Base-by-base conservation (phyloP, 2,113 vertebrate genomes). In the Lophotis ruficrista region DNA sequence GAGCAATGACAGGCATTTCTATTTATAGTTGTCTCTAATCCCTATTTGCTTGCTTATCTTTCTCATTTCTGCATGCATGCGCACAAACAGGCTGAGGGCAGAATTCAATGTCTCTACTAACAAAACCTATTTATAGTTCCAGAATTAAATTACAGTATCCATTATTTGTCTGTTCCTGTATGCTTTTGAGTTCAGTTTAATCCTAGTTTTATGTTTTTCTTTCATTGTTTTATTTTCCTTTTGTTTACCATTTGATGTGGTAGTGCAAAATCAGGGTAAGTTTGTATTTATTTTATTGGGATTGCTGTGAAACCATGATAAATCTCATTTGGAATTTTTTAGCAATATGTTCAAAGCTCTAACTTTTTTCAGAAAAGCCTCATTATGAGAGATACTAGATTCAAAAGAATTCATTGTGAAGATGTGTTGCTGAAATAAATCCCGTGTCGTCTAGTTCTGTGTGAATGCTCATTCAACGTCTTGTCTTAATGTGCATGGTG, bases 241-340 rank as follows among this genome's bases (percentile, higher is more conserved):
- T 95, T 90, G 69, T 97, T 96, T 96, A 96, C 86, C 95, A 45
- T 98, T 98, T 98, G 96, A 97, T 98, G 91, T 97, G 90, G 51
- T 98, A 99, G 99, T 98, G 98, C 98, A 97, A 98, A 98, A 98
- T 98, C 98, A 58, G 99, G 99, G 99, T 99, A 99, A 99, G 99
- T 99, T 89, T 85, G 37, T 95, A 83, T 95, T 81, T 96, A 56
- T 66, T 76, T 82, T 83, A 25, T 84, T 60, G 88, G 95, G 66
- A 78, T 77, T 91, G 47, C 58, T 85, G 83, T 95, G 58, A 31
- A 62, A 81, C 43, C 61, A 50, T 68, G 50, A 60, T 45, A 37
- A 43, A 54, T 75, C 16, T 56, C 12, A 1, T 60, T 81, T 90
- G 57, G 69, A 79, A 78, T 69, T 87, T 87, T 94, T 76, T 83